Evolutionary conservation across 2,113 vertebrate genomes (phyloP), one percentile per base, ranked within the genome.

Genomic region (Corythoichthys intestinalis): DNA sequence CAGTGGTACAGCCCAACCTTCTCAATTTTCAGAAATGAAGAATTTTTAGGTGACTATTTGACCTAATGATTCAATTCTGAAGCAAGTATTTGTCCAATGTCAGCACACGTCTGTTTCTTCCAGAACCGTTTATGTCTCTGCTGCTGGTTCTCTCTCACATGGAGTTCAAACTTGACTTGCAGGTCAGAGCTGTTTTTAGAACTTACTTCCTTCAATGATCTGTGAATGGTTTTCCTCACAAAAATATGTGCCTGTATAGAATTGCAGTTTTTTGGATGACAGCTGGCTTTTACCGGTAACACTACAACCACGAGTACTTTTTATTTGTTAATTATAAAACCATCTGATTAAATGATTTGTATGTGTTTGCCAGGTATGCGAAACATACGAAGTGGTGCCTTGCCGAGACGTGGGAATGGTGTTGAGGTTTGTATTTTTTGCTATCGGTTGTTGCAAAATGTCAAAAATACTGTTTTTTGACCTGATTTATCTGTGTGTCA

Each of bases 231-330:
- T 6, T 64, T 8, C 37, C 50, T 52, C 9, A 68, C 41, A 68
- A 9, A 34, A 56, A 28, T n/a, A n/a, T 66, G 12, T 75, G 61
- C 79, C 37, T 79, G 39, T 71, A 77, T 83, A 93, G 93, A 95
- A 94, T 35, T 93, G 91, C 84, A 95, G 93, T 85, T 94, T 95
- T 83, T 87, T 94, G 84, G 93, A 93, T 0, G 87, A 95, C 78
- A 94, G 92, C 71, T 95, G 93, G 94, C 85, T 93, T 63, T 84
- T 93, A 67, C 92, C 86, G 48, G 93, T 94, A 88, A 92, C 83
- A 76, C 50, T 66, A 11, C 20, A 3, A 46, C 11, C 0, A 15
- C 39, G 59, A 54, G 3, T 62, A 37, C 14, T 65, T 8, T 37
- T 6, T 15, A 14, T 44, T 1, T 4, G 41, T 38, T 66, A 2